Base-by-base conservation (phyloP, 2,797 vertebrate genomes). In the Tympanoctomys barrerae region DNA sequence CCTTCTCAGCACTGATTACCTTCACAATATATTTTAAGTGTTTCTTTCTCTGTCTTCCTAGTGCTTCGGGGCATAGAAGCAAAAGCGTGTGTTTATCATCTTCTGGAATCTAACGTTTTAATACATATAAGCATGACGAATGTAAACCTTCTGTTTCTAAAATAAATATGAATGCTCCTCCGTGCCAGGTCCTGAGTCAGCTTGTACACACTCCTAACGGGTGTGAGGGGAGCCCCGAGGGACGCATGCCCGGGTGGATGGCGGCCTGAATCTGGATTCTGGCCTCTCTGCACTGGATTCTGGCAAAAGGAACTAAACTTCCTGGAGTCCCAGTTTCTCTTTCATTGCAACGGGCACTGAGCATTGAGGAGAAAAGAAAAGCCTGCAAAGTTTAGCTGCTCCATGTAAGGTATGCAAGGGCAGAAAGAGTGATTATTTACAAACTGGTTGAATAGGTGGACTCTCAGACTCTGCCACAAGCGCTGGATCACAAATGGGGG, bases 111-210 rank as follows among this genome's bases (percentile, higher is more conserved):
- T 21, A 61, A 21, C 6, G 79, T 89, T 95, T 66, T 68, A 14
- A 94, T 73, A 75, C 21, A 21, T 70, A 82, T 83, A 54, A 89
- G 91, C 49, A 90, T 19, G 31, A 33, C 21, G 85, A 83, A 93
- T 80, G 19, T n/a, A 81, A 90, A 86, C 39, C 8, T 93, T 42
- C 59, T 52, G 26, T 84, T 91, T 66, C 59, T 83, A 52, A 89
- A 96, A 96, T 66, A 84, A 84, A 91, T 73, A 24, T n/a, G 24
- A 93, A 59, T 79, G n/a, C 49, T 79, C 90, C 78, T 9, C 94
- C 89, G 52, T 54, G 31, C 22, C 70, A 84, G 79, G 61, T 88
- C 7, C 21, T 52, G 9, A 28, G 46, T 49, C 31, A 70, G 78
- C 36, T 91, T 80, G 3, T 18, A 42, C 68, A 42, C 66, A 22